Conservation (phyloP, 2,888 invertebrate species). For the Nomada ruficornis region DNA sequence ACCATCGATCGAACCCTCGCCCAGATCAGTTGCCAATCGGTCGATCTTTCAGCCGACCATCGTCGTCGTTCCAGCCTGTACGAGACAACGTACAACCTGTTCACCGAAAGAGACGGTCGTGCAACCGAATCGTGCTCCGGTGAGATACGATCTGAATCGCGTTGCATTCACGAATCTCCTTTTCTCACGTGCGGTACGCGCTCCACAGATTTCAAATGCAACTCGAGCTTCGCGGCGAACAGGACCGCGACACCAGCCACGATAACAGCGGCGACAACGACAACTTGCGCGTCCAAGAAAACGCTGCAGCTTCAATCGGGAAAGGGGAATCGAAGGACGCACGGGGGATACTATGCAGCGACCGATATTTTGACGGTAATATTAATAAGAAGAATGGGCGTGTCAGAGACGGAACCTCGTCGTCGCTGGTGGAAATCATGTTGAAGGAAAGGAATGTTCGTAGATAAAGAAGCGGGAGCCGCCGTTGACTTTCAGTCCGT, state of each 20-base stretch:
- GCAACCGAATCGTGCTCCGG: conserved; percentile 85
- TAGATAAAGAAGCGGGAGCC: conserved; percentile 88
- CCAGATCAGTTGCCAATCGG: neutral
- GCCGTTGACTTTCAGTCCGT: conserved; percentile 88
- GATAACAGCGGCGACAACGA: conserved; percentile 50
- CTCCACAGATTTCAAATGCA: conserved; percentile 86
- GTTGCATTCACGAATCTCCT: neutral
- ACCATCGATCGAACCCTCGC: neutral
- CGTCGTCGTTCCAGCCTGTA: conserved; percentile 75
- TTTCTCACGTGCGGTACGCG: neutral
- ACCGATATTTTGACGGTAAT: conserved; percentile 91
- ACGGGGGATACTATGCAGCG: conserved; percentile 91
- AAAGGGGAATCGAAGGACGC: conserved; percentile 78
- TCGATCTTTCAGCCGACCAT: neutral
- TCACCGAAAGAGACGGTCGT: conserved; percentile 78
- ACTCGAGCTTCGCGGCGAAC: conserved; percentile 86
- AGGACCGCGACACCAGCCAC: conserved; percentile 63
- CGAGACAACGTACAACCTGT: conserved; percentile 78
- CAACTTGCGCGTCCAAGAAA: conserved; percentile 25
- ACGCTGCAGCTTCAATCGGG: conserved; percentile 60
- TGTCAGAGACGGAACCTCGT: too few relatives aligned
- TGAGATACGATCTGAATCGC: conserved; percentile 50
- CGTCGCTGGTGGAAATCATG: too few relatives aligned
- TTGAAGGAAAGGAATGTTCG: conserved; percentile 36
- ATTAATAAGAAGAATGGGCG: neutral